A percentile compares a stretch with the other conserved stretches of the same genome.
phyloP scores from a whole-genome alignment of 2,113 vertebrate species.

The Agapornis roseicollis region DNA sequence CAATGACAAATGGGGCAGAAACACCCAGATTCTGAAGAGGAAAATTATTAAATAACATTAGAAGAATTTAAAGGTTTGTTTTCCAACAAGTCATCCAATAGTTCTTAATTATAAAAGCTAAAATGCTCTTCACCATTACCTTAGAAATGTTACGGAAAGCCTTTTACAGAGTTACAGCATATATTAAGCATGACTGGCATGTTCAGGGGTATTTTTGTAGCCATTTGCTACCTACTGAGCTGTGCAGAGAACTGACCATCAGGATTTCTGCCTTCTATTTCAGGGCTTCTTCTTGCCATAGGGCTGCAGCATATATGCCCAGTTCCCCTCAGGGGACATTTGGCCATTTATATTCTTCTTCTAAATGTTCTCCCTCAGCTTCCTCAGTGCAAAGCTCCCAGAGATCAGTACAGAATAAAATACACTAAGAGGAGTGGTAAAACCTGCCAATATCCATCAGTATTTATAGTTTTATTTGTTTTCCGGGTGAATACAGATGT shows the following conservation, averaged over 20 bases:
- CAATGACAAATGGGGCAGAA: conserved; percentile 7
- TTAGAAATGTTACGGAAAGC: not conserved
- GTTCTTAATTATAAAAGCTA: not conserved
- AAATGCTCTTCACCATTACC: not conserved
- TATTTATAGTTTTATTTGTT: not conserved
- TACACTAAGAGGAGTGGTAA: not conserved
- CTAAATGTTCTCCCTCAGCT: not conserved
- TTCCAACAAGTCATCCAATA: not conserved
- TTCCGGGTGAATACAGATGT: not conserved
- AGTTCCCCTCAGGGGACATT: not conserved
- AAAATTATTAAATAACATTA: not conserved
- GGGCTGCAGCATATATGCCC: not conserved
- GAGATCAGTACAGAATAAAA: not conserved
- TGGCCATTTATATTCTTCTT: not conserved
- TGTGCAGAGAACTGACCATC: not conserved
- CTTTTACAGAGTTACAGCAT: not conserved
- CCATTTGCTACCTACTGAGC: not conserved
- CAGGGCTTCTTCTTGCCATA: not conserved
- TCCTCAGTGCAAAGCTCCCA: not conserved
- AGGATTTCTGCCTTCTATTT: not conserved
- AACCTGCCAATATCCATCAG: not conserved
- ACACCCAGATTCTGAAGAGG: not conserved
- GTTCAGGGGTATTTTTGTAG: conserved; percentile 28
- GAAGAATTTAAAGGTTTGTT: not conserved
- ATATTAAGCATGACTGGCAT: not conserved